phyloP scores from a whole-genome alignment of 2,888 invertebrate species.

The Onchidella celtica region DNA sequence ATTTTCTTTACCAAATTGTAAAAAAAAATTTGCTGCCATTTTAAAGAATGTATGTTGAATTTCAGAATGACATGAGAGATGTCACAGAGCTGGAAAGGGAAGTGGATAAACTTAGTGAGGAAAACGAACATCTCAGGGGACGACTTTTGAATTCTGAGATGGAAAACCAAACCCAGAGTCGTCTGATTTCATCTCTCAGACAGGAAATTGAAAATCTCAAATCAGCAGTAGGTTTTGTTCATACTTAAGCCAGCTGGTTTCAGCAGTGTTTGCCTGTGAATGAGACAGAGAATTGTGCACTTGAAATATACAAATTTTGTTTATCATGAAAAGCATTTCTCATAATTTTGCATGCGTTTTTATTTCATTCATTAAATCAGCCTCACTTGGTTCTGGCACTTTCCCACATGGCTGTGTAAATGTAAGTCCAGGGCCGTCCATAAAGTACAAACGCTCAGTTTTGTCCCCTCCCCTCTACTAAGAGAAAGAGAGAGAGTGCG shows the following conservation, averaged over 20 bases:
- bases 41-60: background rate
- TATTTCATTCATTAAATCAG: too few relatives aligned
- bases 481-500: too few relatives aligned
- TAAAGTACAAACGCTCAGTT: too few relatives aligned
- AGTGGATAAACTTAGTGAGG: constrained; percentile 5
- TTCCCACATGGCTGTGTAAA: too few relatives aligned
- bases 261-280: background rate
- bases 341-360: too few relatives aligned
- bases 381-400: too few relatives aligned
- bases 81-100: constrained; percentile 29
- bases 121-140: constrained; percentile 15
- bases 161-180: constrained; percentile 7
- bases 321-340: too few relatives aligned
- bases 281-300: too few relatives aligned
- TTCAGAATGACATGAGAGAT: constrained; percentile 21
- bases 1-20: too few relatives aligned
- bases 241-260: background rate
- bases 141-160: constrained; percentile 11
- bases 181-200: background rate
- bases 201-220: constrained; percentile 13
- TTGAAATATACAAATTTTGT: background rate
- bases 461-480: too few relatives aligned
- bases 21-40: too few relatives aligned
- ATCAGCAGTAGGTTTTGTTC: background rate
- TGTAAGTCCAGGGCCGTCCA: too few relatives aligned